Percentiles rank a stretch among this genome's conserved stretches.
Evolutionary conservation across 2,888 invertebrate species (phyloP).

Genomic region (Alcis repandata): DNA sequence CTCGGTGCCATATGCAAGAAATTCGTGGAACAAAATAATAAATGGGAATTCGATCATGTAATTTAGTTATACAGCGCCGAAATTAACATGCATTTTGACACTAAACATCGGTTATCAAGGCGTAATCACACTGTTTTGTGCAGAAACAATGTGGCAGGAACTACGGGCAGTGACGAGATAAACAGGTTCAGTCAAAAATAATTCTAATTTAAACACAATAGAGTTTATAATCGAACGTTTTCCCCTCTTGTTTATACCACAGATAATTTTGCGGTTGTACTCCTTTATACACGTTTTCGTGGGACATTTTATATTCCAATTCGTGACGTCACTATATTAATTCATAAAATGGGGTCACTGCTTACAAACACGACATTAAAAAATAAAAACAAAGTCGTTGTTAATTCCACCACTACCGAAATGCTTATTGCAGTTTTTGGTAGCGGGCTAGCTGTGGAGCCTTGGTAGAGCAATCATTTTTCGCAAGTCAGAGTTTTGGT

Average conservation of each 20-base stretch:
- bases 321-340: conserved; percentile 41
- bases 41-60: conserved; percentile 50
- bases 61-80: conserved; percentile 38
- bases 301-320: conserved; percentile 39
- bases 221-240: conserved; percentile 18
- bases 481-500: conserved; percentile 40
- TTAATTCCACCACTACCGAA: conserved; percentile 36
- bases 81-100: conserved; percentile 54
- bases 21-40: conserved; percentile 39
- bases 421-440: conserved; percentile 35
- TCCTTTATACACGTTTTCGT: conserved; percentile 43
- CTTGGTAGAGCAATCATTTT: conserved; percentile 23
- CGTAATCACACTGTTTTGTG: conserved; percentile 68
- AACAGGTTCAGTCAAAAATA: conserved; percentile 6
- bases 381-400: conserved; percentile 36
- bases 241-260: conserved; percentile 29
- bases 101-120: conserved; percentile 62
- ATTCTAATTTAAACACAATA: conserved; percentile 24
- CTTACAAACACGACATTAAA: conserved; percentile 23
- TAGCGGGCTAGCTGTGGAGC: conserved; percentile 16
- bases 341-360: conserved; percentile 40
- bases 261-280: conserved; percentile 52
- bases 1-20: conserved; percentile 27
- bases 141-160: conserved; percentile 81
- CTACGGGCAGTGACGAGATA: conserved; percentile 63